phyloP scores from a whole-genome alignment of 1,140 invertebrate species.

The Conus betulinus region DNA sequence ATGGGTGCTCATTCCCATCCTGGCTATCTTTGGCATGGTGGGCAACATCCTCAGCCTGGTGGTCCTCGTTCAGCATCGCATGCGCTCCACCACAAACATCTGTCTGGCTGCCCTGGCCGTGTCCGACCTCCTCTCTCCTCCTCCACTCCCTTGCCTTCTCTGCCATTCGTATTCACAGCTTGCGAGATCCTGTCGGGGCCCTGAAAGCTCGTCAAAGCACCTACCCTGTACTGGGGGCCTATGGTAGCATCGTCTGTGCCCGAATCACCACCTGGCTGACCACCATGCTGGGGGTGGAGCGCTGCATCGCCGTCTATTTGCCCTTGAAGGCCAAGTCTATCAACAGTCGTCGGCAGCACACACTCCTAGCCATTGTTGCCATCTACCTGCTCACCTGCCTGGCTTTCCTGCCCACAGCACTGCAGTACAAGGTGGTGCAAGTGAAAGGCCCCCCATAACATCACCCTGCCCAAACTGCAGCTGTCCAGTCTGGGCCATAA shows the following conservation, averaged over 20 bases:
- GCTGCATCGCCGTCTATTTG: conserved; percentile 66
- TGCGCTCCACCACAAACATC: conserved; percentile 61
- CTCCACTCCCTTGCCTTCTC: conserved; percentile 61
- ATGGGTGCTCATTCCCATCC: conserved; percentile 55
- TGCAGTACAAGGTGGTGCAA: conserved; percentile 59
- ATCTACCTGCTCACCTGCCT: conserved; percentile 62
- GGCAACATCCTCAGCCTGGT: conserved; percentile 63
- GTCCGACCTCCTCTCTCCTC: conserved; percentile 65
- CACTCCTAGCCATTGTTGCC: conserved; percentile 50
- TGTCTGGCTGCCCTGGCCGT: conserved; percentile 62
- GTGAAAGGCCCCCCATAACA: conserved; percentile 33
- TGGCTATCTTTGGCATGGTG: conserved; percentile 60
- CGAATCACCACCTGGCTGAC: conserved; percentile 66
- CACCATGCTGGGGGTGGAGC: conserved; percentile 61
- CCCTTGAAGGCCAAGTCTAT: conserved; percentile 64
- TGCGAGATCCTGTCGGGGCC: conserved; percentile 49
- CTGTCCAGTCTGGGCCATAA: conserved; percentile 54
- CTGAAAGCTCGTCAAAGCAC: conserved; percentile 47
- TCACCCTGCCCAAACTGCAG: conserved; percentile 40
- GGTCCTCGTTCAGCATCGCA: conserved; percentile 61
- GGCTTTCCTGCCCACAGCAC: conserved; percentile 60
- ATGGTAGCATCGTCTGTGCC: conserved; percentile 63
- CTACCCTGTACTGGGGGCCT: conserved; percentile 63
- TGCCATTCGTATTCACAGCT: conserved; percentile 52
- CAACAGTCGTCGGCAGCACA: conserved; percentile 56